phyloP scores from a whole-genome alignment of 2,113 vertebrate genomes.

The Chloropsis cyanopogon region DNA sequence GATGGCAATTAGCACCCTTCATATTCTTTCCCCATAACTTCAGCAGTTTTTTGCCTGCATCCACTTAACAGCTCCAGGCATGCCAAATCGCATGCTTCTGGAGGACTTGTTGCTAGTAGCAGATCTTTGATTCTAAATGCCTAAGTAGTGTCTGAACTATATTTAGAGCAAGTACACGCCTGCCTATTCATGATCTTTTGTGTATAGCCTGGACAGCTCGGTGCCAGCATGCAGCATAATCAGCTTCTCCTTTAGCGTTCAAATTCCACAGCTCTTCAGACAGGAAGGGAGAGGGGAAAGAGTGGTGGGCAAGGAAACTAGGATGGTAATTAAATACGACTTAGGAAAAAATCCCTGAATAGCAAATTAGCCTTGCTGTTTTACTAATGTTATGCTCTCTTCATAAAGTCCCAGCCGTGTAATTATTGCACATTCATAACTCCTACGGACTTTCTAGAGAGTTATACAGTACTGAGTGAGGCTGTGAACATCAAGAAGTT shows the following conservation, averaged over 20 bases:
- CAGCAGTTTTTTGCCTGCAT: constrained; percentile 67
- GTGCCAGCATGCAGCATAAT: constrained; percentile 31
- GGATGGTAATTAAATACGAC: constrained; percentile 58
- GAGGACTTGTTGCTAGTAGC: constrained; percentile 73
- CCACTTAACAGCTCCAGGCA: constrained; percentile 69
- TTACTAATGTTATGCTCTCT: constrained; percentile 5
- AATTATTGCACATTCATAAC: constrained; percentile 31
- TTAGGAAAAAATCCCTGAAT: constrained; percentile 25
- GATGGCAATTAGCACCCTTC: constrained; percentile 70
- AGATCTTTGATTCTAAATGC: constrained; percentile 67
- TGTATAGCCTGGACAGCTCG: constrained; percentile 45
- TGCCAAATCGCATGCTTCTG: constrained; percentile 66
- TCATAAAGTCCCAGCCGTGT: not conserved
- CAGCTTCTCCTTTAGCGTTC: not conserved
- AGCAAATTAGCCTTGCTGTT: constrained; percentile 45
- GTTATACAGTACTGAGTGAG: not conserved
- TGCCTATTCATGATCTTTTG: constrained; percentile 67
- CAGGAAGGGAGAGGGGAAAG: not conserved
- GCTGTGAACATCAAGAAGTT: not conserved
- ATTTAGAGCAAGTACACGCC: constrained; percentile 68
- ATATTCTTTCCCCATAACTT: constrained; percentile 61
- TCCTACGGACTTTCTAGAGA: constrained; percentile 10
- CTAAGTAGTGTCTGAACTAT: constrained; percentile 58
- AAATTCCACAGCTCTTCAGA: constrained; percentile 58
- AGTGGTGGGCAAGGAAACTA: constrained; percentile 21